phyloP scores from a whole-genome alignment of 2,797 vertebrate species.

The Cetoscarus ocellatus region DNA sequence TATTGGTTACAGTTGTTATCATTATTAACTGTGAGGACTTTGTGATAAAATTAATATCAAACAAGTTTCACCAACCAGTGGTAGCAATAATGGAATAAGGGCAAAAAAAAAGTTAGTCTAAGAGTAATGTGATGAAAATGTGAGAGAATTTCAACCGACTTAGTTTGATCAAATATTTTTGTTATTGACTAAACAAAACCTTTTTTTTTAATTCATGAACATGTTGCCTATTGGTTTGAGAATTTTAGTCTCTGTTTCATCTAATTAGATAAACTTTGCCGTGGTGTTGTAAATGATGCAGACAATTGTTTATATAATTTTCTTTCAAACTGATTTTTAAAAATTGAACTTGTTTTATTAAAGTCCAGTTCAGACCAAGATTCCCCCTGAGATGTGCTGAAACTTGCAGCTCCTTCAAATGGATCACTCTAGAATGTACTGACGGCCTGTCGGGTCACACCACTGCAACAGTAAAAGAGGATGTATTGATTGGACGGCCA shows the following conservation, averaged over 20 bases:
- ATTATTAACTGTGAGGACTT: background rate
- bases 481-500: no score
- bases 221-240: background rate
- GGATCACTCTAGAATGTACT: no score
- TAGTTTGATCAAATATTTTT: background rate
- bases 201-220: background rate
- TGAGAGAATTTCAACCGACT: background rate
- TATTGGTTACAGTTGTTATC: background rate
- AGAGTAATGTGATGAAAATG: background rate
- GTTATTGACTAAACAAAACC: background rate
- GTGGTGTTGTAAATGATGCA: no score
- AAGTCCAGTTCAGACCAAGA: constrained; percentile 2
- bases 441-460: no score
- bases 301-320: no score
- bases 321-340: no score
- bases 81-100: background rate
- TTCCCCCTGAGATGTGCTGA: no score
- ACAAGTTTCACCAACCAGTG: background rate
- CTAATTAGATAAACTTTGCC: background rate
- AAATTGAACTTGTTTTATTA: background rate
- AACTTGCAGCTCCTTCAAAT: no score
- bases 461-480: no score
- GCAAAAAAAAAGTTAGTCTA: background rate
- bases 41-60: background rate
- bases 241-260: background rate